These are phyloP conservation scores for Oreotragus oreotragus DNA, from an alignment of 2,113 vertebrate species.

Conservation along the genomic window DNA sequence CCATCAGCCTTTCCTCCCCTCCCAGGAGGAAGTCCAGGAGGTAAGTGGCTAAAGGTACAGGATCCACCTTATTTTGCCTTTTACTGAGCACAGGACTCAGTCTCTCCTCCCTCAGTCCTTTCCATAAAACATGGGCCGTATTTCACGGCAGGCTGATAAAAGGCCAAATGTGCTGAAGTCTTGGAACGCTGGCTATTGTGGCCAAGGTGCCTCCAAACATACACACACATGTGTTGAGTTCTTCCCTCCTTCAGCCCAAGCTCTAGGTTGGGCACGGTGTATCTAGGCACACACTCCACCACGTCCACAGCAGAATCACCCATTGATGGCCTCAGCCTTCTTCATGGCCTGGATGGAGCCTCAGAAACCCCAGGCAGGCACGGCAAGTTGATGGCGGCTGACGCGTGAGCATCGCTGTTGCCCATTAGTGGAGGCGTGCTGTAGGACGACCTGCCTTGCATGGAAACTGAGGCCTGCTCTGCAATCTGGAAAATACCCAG, in stretches of 20 bases:
- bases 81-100: background rate
- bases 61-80: background rate
- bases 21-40: background rate
- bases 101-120: background rate
- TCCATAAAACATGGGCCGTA: background rate
- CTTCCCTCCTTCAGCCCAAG: background rate
- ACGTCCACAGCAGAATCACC: background rate
- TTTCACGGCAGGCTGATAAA: fast-evolving
- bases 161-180: background rate
- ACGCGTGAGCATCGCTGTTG: fast-evolving
- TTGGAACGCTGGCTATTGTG: background rate
- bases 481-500: background rate
- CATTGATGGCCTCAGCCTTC: background rate
- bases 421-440: background rate
- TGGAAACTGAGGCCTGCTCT: background rate
- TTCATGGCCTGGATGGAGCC: background rate
- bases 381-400: no score
- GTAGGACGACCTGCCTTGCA: background rate
- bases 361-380: background rate
- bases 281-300: background rate
- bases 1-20: background rate
- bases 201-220: background rate
- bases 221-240: background rate
- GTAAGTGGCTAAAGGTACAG: background rate
- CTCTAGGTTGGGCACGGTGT: background rate